phyloP scores from a whole-genome alignment of 1,140 invertebrate genomes.

The Dendrolimus punctatus region DNA sequence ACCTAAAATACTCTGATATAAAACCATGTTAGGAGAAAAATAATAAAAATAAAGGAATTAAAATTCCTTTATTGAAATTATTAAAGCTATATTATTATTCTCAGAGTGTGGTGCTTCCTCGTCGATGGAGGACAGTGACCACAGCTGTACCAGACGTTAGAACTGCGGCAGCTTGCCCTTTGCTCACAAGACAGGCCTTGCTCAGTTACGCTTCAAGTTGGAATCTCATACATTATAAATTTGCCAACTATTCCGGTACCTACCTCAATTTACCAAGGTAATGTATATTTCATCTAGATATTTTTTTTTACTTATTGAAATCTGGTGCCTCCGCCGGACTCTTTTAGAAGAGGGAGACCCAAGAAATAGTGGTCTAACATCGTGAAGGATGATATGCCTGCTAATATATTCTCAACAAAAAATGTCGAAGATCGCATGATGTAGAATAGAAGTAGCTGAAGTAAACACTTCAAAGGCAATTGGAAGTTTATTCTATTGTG shows the following conservation, averaged over 20 bases:
- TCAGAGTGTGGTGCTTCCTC: constrained; percentile 85
- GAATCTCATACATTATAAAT: constrained; percentile 92
- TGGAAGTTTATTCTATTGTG: too few species aligned
- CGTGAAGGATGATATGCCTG: too few species aligned
- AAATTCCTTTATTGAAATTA: too few species aligned
- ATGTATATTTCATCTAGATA: constrained; percentile 12
- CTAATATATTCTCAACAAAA: too few species aligned
- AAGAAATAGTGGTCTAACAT: too few species aligned
- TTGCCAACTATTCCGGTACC: constrained; percentile 85
- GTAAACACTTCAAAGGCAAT: too few species aligned
- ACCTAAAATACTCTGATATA: too few species aligned
- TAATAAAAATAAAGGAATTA: too few species aligned
- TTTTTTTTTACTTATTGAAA: neutral
- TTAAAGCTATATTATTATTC: neutral
- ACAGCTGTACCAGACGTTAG: constrained; percentile 78
- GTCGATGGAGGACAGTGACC: constrained; percentile 82
- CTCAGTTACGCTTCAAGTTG: constrained; percentile 90
- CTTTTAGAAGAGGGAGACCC: neutral
- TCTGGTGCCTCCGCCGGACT: too few species aligned
- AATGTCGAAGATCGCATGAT: too few species aligned
- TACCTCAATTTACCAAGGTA: constrained; percentile 90
- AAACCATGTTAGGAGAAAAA: too few species aligned
- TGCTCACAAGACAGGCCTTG: constrained; percentile 89
- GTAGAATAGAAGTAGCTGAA: too few species aligned
- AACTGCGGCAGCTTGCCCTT: constrained; percentile 72